A percentile compares a stretch with the other conserved stretches of the same genome.
Conservation (phyloP, 2,888 invertebrate species). For the Polyploca ridens region DNA sequence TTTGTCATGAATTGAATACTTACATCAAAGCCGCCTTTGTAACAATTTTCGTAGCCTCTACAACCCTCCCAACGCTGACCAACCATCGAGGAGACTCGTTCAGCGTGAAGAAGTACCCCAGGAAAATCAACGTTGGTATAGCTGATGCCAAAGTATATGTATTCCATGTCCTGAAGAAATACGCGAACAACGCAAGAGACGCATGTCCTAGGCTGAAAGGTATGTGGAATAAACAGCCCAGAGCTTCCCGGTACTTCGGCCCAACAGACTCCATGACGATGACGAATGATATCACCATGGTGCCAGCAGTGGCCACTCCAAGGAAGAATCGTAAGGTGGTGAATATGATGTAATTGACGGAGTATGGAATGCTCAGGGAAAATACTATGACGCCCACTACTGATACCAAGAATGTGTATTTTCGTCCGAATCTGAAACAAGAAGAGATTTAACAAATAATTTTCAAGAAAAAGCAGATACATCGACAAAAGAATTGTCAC, state of each 20-base stretch:
- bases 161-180: conserved; percentile 85
- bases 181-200: conserved; percentile 83
- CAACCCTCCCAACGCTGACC: conserved; percentile 85
- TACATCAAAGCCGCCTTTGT: conserved; percentile 82
- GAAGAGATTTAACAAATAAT: too few species aligned
- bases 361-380: background rate
- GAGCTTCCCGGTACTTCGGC: conserved; percentile 61
- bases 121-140: background rate
- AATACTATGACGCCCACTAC: background rate
- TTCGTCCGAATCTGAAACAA: conserved; percentile 1
- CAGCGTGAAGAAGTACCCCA: conserved; percentile 85
- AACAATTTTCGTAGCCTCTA: conserved; percentile 84
- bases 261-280: conserved; percentile 85
- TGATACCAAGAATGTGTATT: background rate
- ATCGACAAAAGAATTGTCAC: too few species aligned
- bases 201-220: conserved; percentile 77
- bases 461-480: too few species aligned
- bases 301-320: conserved; percentile 53
- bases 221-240: background rate
- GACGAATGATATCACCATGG: conserved; percentile 89
- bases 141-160: conserved; percentile 73
- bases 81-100: conserved; percentile 91
- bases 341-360: background rate
- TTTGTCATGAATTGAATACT: conserved; percentile 24
- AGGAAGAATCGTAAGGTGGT: background rate